Percentiles rank a stretch among this genome's conserved stretches.
Evolutionary conservation across 2,888 invertebrate genomes (phyloP).

Genomic region (Drosophila diplacantha): DNA sequence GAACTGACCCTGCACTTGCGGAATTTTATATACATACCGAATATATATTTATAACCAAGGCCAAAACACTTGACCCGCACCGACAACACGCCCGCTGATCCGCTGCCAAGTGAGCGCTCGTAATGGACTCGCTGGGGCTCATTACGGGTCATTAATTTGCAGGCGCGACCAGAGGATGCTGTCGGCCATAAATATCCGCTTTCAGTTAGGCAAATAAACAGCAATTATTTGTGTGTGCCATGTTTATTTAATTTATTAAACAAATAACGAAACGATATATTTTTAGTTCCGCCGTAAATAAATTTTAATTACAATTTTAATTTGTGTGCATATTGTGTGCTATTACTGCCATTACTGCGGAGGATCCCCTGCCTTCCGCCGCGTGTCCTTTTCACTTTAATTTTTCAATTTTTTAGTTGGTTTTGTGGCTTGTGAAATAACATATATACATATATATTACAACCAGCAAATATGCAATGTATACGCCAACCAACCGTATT

Average conservation of each 20-base stretch:
- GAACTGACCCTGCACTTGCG: conserved; percentile 1
- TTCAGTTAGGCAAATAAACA: conserved; percentile 61
- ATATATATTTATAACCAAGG: not conserved
- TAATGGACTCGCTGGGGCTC: conserved; percentile 31
- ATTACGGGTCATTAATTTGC: conserved; percentile 68
- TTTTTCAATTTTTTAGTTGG: conserved; percentile 1
- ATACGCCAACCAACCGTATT: conserved; percentile 23
- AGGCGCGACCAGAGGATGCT: conserved; percentile 46
- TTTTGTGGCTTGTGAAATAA: conserved; percentile 24
- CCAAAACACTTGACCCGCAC: conserved; percentile 1
- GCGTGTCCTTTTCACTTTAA: conserved; percentile 1
- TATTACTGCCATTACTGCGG: conserved; percentile 13
- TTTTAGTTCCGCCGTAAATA: conserved; percentile 56
- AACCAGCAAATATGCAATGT: conserved; percentile 37
- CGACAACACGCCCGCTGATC: conserved; percentile 18
- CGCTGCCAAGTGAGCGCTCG: conserved; percentile 13
- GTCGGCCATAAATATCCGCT: conserved; percentile 57
- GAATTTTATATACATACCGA: not conserved
- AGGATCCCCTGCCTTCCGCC: not conserved
- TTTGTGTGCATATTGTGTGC: conserved; percentile 39
- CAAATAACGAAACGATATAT: conserved; percentile 40
- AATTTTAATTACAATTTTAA: conserved; percentile 52
- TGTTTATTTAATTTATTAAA: conserved; percentile 59
- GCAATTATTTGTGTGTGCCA: conserved; percentile 55
- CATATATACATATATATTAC: conserved; percentile 14